Conservation (phyloP, 1,140 invertebrate species). For the Coptotermes formosanus region DNA sequence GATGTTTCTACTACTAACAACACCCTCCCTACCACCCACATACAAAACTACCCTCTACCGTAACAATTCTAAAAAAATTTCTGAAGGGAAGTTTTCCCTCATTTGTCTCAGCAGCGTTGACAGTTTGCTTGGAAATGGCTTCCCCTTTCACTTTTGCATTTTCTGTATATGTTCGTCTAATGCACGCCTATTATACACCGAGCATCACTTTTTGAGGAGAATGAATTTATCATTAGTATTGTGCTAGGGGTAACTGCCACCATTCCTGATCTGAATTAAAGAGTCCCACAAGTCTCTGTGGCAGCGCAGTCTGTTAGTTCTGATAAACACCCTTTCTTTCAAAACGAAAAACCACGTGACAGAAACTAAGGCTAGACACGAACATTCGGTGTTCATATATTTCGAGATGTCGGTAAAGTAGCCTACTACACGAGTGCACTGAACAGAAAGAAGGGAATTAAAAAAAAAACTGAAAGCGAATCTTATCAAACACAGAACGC, state of each 20-base stretch:
- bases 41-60: constrained; percentile 15
- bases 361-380: too few species aligned
- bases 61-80: background rate
- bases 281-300: too few species aligned
- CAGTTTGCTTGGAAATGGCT: constrained; percentile 43
- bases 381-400: too few species aligned
- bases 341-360: too few species aligned
- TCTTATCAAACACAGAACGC: too few species aligned
- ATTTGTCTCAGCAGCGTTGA: constrained; percentile 44
- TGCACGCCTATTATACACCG: background rate
- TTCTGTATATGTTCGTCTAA: background rate
- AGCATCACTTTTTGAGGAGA: constrained; percentile 5
- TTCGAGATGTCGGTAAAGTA: too few species aligned
- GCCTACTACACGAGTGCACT: too few species aligned
- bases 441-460: too few species aligned
- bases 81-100: constrained; percentile 34
- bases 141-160: constrained; percentile 33
- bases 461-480: too few species aligned
- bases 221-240: constrained; percentile 11
- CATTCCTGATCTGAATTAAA: background rate
- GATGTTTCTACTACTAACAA: constrained; percentile 38
- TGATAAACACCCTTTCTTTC: too few species aligned
- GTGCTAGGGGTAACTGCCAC: background rate
- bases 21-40: background rate
- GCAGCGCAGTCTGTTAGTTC: too few species aligned